Conservation (phyloP, 1,140 invertebrate species). For the Drosophila murphyi region DNA sequence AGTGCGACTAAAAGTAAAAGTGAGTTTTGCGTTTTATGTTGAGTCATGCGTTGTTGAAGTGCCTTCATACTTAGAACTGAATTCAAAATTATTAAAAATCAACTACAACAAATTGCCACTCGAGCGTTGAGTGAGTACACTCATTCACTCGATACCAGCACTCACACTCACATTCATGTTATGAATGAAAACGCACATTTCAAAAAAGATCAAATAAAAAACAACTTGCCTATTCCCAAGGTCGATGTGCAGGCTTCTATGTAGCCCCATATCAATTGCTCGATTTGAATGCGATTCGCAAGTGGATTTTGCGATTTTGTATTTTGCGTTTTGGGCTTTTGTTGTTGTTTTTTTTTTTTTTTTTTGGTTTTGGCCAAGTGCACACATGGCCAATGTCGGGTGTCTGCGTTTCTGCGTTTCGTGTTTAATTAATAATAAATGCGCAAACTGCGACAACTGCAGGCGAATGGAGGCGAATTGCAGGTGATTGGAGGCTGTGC, state of each 20-base stretch:
- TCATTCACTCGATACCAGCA: constrained; percentile 2
- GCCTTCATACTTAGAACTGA: constrained; percentile 25
- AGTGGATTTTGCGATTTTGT: constrained; percentile 28
- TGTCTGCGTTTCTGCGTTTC: constrained; percentile 33
- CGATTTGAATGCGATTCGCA: constrained; percentile 38
- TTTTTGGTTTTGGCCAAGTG: constrained; percentile 20
- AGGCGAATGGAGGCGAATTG: constrained; percentile 14
- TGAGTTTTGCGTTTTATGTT: constrained; percentile 48
- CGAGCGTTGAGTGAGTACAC: constrained; percentile 22
- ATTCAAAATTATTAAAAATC: constrained; percentile 16
- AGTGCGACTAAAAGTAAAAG: constrained; percentile 67
- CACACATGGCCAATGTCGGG: constrained; percentile 68
- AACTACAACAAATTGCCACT: constrained; percentile 55
- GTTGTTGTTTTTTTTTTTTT: constrained; percentile 8
- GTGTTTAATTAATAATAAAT: constrained; percentile 75
- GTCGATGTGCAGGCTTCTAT: constrained; percentile 76
- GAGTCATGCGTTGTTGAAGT: constrained; percentile 56
- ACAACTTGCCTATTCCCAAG: constrained; percentile 49
- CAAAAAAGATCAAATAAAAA: background rate
- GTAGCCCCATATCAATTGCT: constrained; percentile 53
- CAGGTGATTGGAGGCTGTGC: background rate
- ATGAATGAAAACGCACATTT: constrained; percentile 21
- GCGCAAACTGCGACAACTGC: constrained; percentile 37
- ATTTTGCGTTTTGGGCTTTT: no score
- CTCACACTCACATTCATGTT: constrained; percentile 9